Percentiles rank a stretch among this genome's conserved stretches.
Conservation (phyloP, 2,797 vertebrate species). For the Dallia pectoralis region DNA sequence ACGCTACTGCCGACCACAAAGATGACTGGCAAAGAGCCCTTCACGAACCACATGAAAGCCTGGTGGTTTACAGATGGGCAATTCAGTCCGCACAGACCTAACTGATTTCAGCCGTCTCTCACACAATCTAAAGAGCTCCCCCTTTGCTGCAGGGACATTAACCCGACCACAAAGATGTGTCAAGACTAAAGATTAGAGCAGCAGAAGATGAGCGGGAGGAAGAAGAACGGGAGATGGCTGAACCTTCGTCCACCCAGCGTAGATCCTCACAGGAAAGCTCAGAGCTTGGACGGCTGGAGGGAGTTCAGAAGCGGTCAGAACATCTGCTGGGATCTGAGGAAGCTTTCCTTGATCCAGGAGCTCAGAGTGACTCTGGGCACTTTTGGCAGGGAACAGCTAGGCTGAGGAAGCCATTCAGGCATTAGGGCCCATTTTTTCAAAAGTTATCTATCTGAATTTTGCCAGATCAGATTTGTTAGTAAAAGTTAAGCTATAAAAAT, state of each 20-base stretch:
- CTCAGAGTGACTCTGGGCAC: slow-evolving; percentile 49
- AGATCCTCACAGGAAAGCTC: slow-evolving; percentile 35
- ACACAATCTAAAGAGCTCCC: background rate
- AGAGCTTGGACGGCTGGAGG: slow-evolving; percentile 48
- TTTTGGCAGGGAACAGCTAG: slow-evolving; percentile 41
- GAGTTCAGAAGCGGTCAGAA: slow-evolving; percentile 51
- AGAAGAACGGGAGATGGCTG: slow-evolving; percentile 37
- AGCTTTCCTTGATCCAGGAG: slow-evolving; percentile 49
- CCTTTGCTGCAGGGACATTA: background rate
- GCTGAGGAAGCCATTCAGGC: background rate
- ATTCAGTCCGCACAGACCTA: background rate
- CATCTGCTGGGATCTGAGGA: slow-evolving; percentile 57
- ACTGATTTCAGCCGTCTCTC: slow-evolving; percentile 6
- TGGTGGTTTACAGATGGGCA: slow-evolving; percentile 26
- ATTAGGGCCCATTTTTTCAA: no score
- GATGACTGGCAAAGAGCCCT: background rate
- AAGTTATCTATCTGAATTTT: no score
- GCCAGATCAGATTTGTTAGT: no score
- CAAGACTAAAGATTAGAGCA: background rate
- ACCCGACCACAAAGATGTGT: slow-evolving; percentile 1
- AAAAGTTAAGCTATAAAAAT: no score
- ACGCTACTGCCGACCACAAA: slow-evolving; percentile 15
- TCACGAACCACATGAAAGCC: slow-evolving; percentile 12
- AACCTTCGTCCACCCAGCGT: slow-evolving; percentile 43
- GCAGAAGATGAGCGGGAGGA: background rate